Base-by-base conservation (phyloP, 1,140 invertebrate genomes). In the Antheraea pernyi region DNA sequence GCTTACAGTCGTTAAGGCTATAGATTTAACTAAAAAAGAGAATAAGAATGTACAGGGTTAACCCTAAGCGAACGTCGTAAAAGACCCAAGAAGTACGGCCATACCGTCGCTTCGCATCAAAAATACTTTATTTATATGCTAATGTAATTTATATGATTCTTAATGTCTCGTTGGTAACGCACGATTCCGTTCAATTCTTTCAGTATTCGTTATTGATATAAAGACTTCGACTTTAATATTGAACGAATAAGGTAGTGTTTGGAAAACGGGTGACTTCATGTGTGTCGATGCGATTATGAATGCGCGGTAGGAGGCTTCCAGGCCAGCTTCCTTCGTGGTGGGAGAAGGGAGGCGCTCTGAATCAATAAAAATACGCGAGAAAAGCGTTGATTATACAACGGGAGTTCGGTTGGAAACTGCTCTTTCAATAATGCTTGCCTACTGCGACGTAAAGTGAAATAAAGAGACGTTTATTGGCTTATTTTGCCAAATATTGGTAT, bases 41-140 rank as follows among this genome's bases (percentile, higher is more conserved):
- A 90, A 88, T 85, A 90, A 90, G 86, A 91, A 90, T 84, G 83
- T 82, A 81, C 79, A 84, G 79, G 72, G 81, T 78, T 87, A 89
- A 87, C 84, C 83, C 89, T 74, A 81, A 69, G 75, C 71, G 71
- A 81, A 78, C 81, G 81, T 90, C 88, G 84, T 90, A 91, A 91
- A 91, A 83, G 84, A 82, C 62, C 80, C 78, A 76, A 82, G 78
- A 79, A 74, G 79, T 80, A 78, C 81, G 83, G 75, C 62, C 77
- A 71, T 73, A 81, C 74, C 81, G 79, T 83, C 76, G 77, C 86
- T 79, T 83, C 76, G 76, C 86, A 85, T 89, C 88, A 89, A 89
- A 91, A 91, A 91, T 92, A 89, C 88, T 92, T 92, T 92, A 92
- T 92, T 91, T 92, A 92, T 91, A 92, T 92, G 90, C 85, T 91